Percentiles rank a stretch among this genome's conserved stretches.
These are phyloP conservation scores for Zonitis immaculata DNA, from an alignment of 2,888 invertebrate species.

Conservation along the genomic window DNA sequence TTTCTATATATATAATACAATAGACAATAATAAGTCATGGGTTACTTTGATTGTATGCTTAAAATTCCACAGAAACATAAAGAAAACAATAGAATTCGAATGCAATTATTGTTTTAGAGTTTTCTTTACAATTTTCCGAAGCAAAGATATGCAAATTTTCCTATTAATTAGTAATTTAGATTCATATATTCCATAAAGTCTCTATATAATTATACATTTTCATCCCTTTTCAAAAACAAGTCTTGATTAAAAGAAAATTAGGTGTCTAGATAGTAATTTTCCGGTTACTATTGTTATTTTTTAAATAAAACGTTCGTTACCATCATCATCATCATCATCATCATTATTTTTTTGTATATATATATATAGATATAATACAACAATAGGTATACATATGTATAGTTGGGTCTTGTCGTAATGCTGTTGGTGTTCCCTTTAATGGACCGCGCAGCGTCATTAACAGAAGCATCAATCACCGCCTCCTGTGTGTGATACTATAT, in stretches of 20 bases:
- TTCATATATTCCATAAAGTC: not conserved
- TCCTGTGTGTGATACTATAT: constrained; percentile 18
- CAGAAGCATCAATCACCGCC: constrained; percentile 27
- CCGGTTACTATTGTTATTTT: no score
- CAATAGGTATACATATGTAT: not conserved
- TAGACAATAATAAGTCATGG: not conserved
- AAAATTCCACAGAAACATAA: no score
- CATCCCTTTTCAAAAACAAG: no score
- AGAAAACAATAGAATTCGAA: no score
- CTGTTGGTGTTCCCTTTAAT: no score
- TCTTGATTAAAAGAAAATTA: no score
- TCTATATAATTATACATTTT: no score
- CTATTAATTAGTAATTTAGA: not conserved
- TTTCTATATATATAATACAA: no score
- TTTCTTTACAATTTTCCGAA: no score
- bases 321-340: not conserved
- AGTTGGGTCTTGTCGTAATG: not conserved
- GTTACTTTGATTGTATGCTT: not conserved
- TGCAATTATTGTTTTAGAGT: no score
- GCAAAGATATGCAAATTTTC: not conserved
- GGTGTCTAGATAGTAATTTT: no score
- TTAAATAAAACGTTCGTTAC: no score
- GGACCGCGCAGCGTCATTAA: constrained; percentile 25
- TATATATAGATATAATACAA: not conserved
- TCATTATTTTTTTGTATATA: not conserved